Evolutionary conservation across 2,113 vertebrate species (phyloP), one percentile per base, ranked within the genome.

Genomic region (Poeciliopsis prolifica): DNA sequence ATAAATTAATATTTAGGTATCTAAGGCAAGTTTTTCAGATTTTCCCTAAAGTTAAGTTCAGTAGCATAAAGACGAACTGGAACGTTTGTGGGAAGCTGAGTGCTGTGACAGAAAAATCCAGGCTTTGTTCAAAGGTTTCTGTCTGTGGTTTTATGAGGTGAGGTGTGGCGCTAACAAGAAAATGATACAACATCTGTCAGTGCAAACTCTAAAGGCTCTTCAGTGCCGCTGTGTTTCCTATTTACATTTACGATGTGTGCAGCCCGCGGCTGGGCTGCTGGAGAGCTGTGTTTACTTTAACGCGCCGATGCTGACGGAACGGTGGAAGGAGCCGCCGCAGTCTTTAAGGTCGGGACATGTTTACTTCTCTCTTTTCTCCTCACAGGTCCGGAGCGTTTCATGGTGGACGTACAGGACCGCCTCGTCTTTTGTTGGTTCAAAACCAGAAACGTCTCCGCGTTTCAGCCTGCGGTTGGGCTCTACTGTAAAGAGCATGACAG

Each of bases 241-340:
- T 74, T 74, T 73, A 68, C 72, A 70, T 79, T 70, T 62, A 76
- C 80, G 70, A 63, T 51, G 68, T 75, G 42, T 28, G n/a, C 33
- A 77, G 68, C 42, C 31, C 0, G 1, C 4, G 51, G 70, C 37
- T 71, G 65, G 61, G 37, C 30, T 78, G 64, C 35, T 63, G 30
- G 58, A 79, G 48, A 66, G 61, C 48, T 33, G n/a, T 70, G 78
- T 78, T 87, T 83, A 72, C 63, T 80, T 77, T 78, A 70, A 87
- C 76, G 73, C 73, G 69, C 54, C 77, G 73, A 78, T 42, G 22
- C 67, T 8, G 13, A 61, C 44, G 30, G 33, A 68, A 51, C 31
- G 48, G 68, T 70, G 63, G 54, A 77, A 69, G 60, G 35, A 68
- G 51, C 35, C 40, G 13, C 63, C 15, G 24, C 74, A 8, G 31